Evolutionary conservation across 2,797 vertebrate species (phyloP), one percentile per base, ranked within the genome.

Genomic region (Catamblyrhynchus diadema): DNA sequence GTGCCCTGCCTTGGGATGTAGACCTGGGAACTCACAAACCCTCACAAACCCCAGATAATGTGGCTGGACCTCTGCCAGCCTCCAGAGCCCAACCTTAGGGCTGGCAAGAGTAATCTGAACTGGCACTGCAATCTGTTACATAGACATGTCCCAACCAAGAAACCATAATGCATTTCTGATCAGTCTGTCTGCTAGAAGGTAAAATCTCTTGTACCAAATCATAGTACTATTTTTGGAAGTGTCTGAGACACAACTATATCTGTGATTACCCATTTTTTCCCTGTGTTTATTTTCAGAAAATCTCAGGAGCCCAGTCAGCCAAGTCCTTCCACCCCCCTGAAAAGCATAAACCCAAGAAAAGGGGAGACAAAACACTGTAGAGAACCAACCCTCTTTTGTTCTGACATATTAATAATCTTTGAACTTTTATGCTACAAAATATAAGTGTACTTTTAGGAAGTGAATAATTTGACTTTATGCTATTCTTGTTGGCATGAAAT

Each of bases 201-300:
- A 18, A 87, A 69, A 80, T 35, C 8, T 92, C 50, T 89, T 81
- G 15, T 41, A 56, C 22, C 27, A 27, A 45, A 45, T 56, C 18
- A 0, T 19, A 64, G 17, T 5, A 48, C 57, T 24, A 24, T 71
- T 71, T 93, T 57, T 90, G 54, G 53, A 86, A 83, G 64, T 69
- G n/a, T 45, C 39, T 78, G 30, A 86, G 32, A 53, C 30, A 72
- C 14, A 72, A 14, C 42, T 42, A 2, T 24, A 23, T 61, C 21
- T 65, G 5, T 71, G 59, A 74, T 81, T 79, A 21, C 5, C 13
- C 18, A 20, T 17, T 14, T 60, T 81, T 60, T 60, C 3, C 3
- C 45, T 28, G 8, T 53, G n/a, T 74, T 88, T 74, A 42, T 81
- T 93, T 93, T 81, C 62, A 90, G 65, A 82, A 87, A 78, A 54